phyloP scores from a whole-genome alignment of 2,797 vertebrate species.

The Gymnoscopelus microlampas region DNA sequence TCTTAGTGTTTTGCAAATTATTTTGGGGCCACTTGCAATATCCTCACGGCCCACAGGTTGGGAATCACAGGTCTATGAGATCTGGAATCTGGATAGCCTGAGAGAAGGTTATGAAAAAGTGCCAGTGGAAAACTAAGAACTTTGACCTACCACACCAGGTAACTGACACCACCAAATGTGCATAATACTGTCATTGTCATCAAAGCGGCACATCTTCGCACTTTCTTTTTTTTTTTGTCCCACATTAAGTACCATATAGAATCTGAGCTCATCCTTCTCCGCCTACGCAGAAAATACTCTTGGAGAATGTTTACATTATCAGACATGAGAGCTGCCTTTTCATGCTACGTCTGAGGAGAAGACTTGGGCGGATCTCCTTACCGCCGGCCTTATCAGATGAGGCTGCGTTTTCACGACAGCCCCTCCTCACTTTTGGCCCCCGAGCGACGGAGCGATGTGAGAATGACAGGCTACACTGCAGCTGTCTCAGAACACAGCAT shows the following conservation, averaged over 20 bases:
- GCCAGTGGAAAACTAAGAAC: not conserved
- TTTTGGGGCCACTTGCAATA: no score
- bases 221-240: not conserved
- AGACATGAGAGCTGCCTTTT: slow-evolving; percentile 53
- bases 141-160: not conserved
- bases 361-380: slow-evolving; percentile 67
- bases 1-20: no score
- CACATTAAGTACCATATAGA: slow-evolving; percentile 8
- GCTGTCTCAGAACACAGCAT: slow-evolving; percentile 69
- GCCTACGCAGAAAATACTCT: slow-evolving; percentile 17
- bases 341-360: slow-evolving; percentile 57
- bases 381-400: slow-evolving; percentile 72
- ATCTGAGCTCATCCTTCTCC: slow-evolving; percentile 51
- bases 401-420: slow-evolving; percentile 56
- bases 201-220: not conserved
- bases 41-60: no score
- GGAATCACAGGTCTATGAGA: no score
- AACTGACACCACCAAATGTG: not conserved
- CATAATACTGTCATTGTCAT: slow-evolving; percentile 1
- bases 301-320: slow-evolving; percentile 25
- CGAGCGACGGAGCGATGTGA: slow-evolving; percentile 62
- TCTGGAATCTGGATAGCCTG: no score
- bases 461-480: slow-evolving; percentile 80
- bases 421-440: slow-evolving; percentile 67
- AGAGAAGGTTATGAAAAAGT: no score